Percentiles rank a stretch among this genome's conserved stretches.
Conservation (phyloP, 2,113 vertebrate genomes). For the Ardeotis arabs region DNA sequence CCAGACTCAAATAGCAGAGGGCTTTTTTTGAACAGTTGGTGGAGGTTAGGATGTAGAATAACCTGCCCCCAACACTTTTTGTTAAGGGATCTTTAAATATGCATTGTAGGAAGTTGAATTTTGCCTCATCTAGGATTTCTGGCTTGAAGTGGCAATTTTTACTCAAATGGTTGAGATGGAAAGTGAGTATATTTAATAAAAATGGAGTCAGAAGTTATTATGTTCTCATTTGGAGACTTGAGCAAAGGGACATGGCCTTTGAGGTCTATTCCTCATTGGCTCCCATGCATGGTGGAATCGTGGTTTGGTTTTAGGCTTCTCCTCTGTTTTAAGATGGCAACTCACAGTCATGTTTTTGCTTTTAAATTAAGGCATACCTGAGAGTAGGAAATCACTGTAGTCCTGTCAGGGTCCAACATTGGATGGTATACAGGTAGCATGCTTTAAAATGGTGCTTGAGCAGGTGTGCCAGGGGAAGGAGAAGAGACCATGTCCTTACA, state of each 20-base stretch:
- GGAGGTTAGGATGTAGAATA: neutral
- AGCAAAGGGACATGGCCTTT: neutral
- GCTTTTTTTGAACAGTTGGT: neutral
- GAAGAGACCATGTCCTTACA: rapidly evolving
- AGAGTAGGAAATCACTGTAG: neutral
- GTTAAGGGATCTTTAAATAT: neutral
- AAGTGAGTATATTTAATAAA: neutral
- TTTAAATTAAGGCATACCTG: neutral
- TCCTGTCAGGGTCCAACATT: neutral
- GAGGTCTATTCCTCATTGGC: neutral
- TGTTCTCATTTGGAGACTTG: neutral
- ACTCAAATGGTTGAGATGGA: neutral
- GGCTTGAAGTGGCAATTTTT: neutral
- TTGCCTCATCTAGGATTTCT: neutral
- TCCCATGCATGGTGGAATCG: rapidly evolving
- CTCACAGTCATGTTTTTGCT: neutral
- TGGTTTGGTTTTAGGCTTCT: neutral
- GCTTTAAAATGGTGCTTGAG: neutral
- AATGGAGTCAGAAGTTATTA: neutral
- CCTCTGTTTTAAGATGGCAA: neutral
- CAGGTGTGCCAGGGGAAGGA: neutral
- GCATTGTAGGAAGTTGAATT: neutral
- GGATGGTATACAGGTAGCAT: neutral
- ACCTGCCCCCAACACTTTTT: neutral
- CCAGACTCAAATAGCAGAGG: neutral